A percentile compares a stretch with the other conserved stretches of the same genome.
These are phyloP conservation scores for Drosophila kikkawai DNA, from an alignment of 1,140 invertebrate genomes.

Conservation along the genomic window DNA sequence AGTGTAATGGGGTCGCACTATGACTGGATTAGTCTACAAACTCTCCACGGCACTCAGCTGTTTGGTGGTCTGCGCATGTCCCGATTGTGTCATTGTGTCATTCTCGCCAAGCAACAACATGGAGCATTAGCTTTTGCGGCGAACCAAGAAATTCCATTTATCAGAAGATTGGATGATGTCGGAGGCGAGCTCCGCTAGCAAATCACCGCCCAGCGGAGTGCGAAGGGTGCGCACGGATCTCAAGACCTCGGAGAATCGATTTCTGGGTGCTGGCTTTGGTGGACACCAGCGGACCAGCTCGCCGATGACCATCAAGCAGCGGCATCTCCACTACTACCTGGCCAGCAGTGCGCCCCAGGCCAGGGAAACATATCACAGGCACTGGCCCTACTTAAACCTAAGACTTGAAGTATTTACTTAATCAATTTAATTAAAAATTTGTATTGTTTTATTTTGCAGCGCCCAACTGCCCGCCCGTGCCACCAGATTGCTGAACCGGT, in stretches of 20 bases:
- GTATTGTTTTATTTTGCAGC: slow-evolving; percentile 48
- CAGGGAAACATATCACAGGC: slow-evolving; percentile 73
- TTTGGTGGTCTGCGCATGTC: slow-evolving; percentile 73
- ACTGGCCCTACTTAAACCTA: background rate
- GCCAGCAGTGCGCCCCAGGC: slow-evolving; percentile 70
- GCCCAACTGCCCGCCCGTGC: slow-evolving; percentile 82
- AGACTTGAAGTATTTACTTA: background rate
- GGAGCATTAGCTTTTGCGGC: slow-evolving; percentile 6
- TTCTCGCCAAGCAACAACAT: slow-evolving; percentile 38
- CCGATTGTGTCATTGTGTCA: slow-evolving; percentile 84
- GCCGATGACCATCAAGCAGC: slow-evolving; percentile 63
- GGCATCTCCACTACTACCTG: slow-evolving; percentile 43
- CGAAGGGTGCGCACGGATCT: slow-evolving; percentile 84
- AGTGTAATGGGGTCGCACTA: slow-evolving; percentile 18
- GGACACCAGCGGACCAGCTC: slow-evolving; percentile 52
- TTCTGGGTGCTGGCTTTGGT: slow-evolving; percentile 30
- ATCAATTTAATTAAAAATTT: background rate
- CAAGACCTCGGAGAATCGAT: slow-evolving; percentile 80
- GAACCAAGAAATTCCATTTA: slow-evolving; percentile 44
- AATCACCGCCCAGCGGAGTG: slow-evolving; percentile 85
- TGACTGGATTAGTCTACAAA: slow-evolving; percentile 28
- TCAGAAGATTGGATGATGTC: slow-evolving; percentile 26
- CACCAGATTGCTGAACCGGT: slow-evolving; percentile 82
- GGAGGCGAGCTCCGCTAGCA: slow-evolving; percentile 28
- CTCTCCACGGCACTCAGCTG: slow-evolving; percentile 65